Percentiles rank a stretch among this genome's conserved stretches.
These are phyloP conservation scores for Heliconius hortense DNA, from an alignment of 2,888 invertebrate species.

Conservation along the genomic window DNA sequence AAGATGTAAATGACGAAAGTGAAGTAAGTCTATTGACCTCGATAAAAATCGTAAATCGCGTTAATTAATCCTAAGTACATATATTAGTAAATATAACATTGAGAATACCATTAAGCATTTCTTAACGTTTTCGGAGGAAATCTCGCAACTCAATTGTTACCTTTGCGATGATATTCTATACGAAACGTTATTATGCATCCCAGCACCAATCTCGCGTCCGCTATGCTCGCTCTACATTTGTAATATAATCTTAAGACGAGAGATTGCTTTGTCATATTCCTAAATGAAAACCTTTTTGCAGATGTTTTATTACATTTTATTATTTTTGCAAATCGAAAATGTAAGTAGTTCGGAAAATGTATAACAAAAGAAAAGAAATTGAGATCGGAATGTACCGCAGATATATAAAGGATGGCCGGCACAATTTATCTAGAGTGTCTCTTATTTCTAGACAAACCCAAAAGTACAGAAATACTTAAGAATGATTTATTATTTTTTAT, in stretches of 20 bases:
- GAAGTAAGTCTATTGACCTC: slow-evolving; percentile 23
- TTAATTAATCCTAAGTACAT: slow-evolving; percentile 28
- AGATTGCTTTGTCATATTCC: neutral
- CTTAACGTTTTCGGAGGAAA: slow-evolving; percentile 47
- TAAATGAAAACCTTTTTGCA: neutral
- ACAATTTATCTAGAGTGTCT: neutral
- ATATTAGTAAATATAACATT: slow-evolving; percentile 34
- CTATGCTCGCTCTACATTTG: neutral
- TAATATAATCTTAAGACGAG: neutral
- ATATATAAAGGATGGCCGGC: neutral
- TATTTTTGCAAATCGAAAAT: slow-evolving; percentile 2
- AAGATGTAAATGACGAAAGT: neutral
- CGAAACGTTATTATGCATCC: slow-evolving; percentile 50
- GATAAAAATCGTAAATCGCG: slow-evolving; percentile 30
- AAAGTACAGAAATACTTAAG: neutral
- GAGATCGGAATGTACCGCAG: neutral
- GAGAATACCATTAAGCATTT: slow-evolving; percentile 48
- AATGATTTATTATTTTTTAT: neutral
- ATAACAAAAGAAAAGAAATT: neutral
- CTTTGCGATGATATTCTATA: slow-evolving; percentile 44
- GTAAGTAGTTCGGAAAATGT: neutral
- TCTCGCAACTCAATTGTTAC: slow-evolving; percentile 47
- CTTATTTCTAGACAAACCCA: neutral
- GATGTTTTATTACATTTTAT: slow-evolving; percentile 1
- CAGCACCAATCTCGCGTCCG: slow-evolving; percentile 25